Evolutionary conservation across 2,888 invertebrate genomes (phyloP), one percentile per base, ranked within the genome.

Genomic region (Choreutis nemorana): DNA sequence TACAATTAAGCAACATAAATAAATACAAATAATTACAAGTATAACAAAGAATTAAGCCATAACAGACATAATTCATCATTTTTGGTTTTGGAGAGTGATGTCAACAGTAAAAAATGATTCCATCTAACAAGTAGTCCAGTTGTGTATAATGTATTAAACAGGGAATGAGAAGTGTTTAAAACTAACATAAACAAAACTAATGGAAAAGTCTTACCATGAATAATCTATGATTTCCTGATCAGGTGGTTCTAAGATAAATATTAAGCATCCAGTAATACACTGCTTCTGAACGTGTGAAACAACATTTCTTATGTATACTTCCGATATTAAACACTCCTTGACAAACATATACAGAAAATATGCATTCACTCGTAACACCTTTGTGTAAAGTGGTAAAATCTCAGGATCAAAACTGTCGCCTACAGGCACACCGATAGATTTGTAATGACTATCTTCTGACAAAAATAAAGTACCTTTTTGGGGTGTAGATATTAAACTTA

Each of bases 221-320:
- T 85, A 86, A 57, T 90, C 90, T 39, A 90, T 80, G 25, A 86
- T 79, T 52, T 89, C 84, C 33, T 61, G 70, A 35, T 73, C 71
- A 1, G 87, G 85, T 8, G 80, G 81, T 32, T 73, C 58, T 23
- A 89, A 50, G 39, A 77, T 78, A 26, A 88, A 50, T 39, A 66
- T 71, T 21, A 77, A 42, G 37, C 57, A 56, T 14, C 64, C 53
- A 22, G 50, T 58, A 5, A 55, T 55, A 35, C 55, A 45, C 12
- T 58, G 29, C 28, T 51, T 40, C 30, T 55, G 53, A 20, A 73
- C 48, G 53, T 67, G 37, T 15, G 39, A 38, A 26, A 71, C 33
- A 6, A 77, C 59, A 39, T 62, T 67, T 13, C 23, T 37, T 41
- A 73, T 60, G 37, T 64, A 78, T 1, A 51, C 45, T 33, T 53